Conservation (phyloP, 2,888 invertebrate genomes). For the Orchesellides sinensis region DNA sequence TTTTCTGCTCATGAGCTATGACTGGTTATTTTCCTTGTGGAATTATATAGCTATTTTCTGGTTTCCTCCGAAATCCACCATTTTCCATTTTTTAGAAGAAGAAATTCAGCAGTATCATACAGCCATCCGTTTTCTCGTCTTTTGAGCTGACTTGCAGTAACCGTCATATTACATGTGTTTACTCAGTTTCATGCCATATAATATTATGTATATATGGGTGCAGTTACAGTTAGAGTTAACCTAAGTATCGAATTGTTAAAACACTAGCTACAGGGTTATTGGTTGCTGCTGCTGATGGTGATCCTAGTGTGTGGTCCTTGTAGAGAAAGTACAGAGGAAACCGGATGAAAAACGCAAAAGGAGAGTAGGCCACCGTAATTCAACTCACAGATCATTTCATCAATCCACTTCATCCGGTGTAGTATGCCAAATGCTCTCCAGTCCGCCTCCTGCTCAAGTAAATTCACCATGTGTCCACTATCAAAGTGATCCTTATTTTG, state of each 20-base stretch:
- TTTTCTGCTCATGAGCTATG: not conserved
- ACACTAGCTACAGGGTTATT: too few relatives aligned
- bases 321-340: constrained; percentile 10
- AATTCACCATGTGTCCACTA: constrained; percentile 48
- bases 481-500: constrained; percentile 42
- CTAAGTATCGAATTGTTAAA: too few relatives aligned
- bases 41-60: constrained; percentile 37
- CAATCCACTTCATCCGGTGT: constrained; percentile 64
- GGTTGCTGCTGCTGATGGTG: constrained; percentile 7
- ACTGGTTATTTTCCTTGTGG: constrained; percentile 1
- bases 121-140: not conserved
- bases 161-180: not conserved
- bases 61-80: constrained; percentile 9
- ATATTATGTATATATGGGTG: not conserved
- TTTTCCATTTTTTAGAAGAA: constrained; percentile 8
- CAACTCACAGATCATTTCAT: constrained; percentile 65
- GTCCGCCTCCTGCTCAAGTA: constrained; percentile 51
- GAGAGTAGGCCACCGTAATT: constrained; percentile 50
- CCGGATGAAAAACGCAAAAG: constrained; percentile 19
- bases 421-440: constrained; percentile 55
- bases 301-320: not conserved
- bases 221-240: not conserved
- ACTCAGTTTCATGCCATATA: not conserved
- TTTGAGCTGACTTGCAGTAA: not conserved
- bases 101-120: not conserved